phyloP scores from a whole-genome alignment of 2,888 invertebrate species.

The Lathronympha strigana region DNA sequence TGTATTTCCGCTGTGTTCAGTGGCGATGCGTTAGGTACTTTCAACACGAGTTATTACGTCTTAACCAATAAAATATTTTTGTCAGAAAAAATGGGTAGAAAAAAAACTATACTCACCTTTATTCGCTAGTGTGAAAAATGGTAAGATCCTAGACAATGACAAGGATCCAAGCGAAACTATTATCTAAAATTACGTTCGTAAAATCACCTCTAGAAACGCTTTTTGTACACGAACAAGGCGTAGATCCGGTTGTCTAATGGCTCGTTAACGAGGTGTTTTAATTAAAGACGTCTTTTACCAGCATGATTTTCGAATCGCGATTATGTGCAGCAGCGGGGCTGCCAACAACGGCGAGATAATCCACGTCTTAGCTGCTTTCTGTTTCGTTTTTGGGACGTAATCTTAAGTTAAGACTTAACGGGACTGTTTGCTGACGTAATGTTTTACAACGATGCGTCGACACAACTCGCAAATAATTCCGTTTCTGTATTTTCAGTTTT shows the following conservation, averaged over 20 bases:
- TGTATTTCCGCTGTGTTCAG: slow-evolving; percentile 17
- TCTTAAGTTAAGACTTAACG: too few species aligned
- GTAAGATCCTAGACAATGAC: too few species aligned
- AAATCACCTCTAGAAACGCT: neutral
- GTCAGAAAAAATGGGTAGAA: too few species aligned
- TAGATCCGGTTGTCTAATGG: slow-evolving; percentile 1
- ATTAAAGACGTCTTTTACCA: slow-evolving; percentile 11
- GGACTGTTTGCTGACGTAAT: neutral
- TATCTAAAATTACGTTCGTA: neutral
- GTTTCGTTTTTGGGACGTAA: slow-evolving; percentile 10
- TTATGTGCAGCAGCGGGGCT: slow-evolving; percentile 49
- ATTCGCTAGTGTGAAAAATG: too few species aligned
- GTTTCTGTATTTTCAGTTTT: too few species aligned
- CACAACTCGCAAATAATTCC: too few species aligned
- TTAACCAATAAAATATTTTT: too few species aligned
- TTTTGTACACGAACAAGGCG: neutral
- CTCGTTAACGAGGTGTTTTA: slow-evolving; percentile 8
- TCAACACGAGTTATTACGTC: too few species aligned
- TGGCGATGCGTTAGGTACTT: neutral
- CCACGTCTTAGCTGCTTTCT: slow-evolving; percentile 15
- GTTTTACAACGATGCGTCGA: neutral
- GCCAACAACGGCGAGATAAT: slow-evolving; percentile 27
- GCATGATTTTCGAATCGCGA: slow-evolving; percentile 43
- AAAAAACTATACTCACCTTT: too few species aligned
- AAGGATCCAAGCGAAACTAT: too few species aligned